Evolutionary conservation across 2,113 vertebrate species (phyloP), one percentile per base, ranked within the genome.

Genomic region (Crocuta crocuta): DNA sequence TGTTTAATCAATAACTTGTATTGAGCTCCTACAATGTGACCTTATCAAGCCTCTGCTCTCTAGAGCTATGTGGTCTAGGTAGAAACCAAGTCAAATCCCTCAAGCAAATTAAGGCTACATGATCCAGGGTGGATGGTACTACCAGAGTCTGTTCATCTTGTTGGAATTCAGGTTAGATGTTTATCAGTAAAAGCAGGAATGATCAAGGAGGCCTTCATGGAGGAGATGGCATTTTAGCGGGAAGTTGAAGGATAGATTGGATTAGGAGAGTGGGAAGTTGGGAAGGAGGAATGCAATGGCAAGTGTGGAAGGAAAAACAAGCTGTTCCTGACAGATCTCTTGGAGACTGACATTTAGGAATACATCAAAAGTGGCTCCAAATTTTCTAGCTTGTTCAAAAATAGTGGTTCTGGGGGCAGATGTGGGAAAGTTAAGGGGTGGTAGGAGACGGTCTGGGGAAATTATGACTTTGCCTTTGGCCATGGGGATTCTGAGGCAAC

Each of bases 321-420:
- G 50, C 35, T 61, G n/a, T 82, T 93, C n/a, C 74, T 23, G 6
- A 23, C 12, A 15, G 71, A 70, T 61, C 33, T 66, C 71, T 43
- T 79, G 11, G 70, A 84, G 70, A 66, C 23, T 28, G 63, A 78
- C 21, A 13, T 55, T 24, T 17, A 82, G 61, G 31, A 33, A 91
- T 61, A 13, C 35, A 68, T 82, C 4, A 65, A 89, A 94, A 96
- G 61, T 84, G 63, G 82, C 66, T 76, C 35, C 8, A 50, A 50
- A 84, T 65, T 50, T 87, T 84, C 83, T 70, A 76, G 26, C 58
- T 88, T 71, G 70, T 80, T 76, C 95, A 53, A 81, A 92, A 91
- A 92, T 43, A 95, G 83, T 48, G 33, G 43, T 89, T 65, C 94
- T 86, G 50, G 50, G 33, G 70, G 24, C n/a, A 95, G 74, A 85